phyloP scores from a whole-genome alignment of 2,113 vertebrate genomes.

The Promerops cafer region DNA sequence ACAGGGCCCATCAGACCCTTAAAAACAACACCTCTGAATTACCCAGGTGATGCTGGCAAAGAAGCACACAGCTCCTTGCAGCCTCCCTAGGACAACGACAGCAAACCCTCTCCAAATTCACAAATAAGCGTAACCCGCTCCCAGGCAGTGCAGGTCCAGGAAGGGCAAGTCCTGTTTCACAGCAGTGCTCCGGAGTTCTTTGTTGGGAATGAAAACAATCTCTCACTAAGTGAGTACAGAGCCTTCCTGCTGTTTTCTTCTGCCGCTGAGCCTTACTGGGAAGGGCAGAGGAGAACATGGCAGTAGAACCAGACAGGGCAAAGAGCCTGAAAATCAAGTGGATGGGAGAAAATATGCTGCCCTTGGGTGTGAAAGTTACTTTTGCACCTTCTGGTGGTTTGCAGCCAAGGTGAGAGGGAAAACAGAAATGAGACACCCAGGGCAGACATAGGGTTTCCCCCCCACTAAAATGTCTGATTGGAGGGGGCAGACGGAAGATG shows the following conservation, averaged over 20 bases:
- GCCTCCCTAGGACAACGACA: background rate
- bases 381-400: conserved; percentile 18
- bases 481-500: background rate
- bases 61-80: background rate
- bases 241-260: background rate
- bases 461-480: background rate
- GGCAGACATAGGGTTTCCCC: background rate
- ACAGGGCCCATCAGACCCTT: background rate
- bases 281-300: background rate
- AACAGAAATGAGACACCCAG: background rate
- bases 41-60: background rate
- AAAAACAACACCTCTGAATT: background rate
- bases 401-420: background rate
- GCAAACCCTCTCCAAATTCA: background rate
- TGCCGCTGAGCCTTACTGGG: background rate
- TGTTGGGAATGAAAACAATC: background rate
- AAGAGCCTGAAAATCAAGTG: background rate
- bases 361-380: background rate
- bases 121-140: fast-evolving
- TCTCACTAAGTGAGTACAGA: background rate
- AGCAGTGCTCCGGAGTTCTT: background rate
- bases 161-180: background rate
- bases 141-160: background rate
- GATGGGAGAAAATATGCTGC: background rate
- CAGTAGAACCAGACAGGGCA: background rate